phyloP scores from a whole-genome alignment of 2,113 vertebrate genomes.

The Burhinus bistriatus region DNA sequence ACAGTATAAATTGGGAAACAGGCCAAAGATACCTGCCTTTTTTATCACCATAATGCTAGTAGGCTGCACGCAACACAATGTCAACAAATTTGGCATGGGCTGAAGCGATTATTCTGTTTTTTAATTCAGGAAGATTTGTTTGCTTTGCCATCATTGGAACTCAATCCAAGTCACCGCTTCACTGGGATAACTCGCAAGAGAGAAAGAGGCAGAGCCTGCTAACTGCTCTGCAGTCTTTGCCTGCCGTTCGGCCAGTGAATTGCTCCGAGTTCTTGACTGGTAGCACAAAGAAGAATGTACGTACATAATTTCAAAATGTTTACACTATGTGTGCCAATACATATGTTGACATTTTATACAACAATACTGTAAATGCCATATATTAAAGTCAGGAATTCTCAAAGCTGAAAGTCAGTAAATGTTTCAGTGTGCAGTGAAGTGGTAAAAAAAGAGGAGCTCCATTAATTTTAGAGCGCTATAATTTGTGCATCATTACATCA shows the following conservation, averaged over 20 bases:
- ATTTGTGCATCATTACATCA: background rate
- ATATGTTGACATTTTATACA: background rate
- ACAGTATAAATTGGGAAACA: background rate
- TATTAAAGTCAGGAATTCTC: background rate
- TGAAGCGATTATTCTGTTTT: background rate
- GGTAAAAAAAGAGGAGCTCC: accelerated
- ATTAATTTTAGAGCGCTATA: accelerated
- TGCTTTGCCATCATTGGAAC: background rate
- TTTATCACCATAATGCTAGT: background rate
- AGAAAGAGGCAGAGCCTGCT: background rate
- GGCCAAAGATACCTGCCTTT: background rate
- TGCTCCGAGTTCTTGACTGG: background rate
- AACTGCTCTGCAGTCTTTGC: background rate
- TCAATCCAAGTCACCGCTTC: background rate
- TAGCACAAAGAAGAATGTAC: background rate
- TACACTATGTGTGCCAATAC: accelerated
- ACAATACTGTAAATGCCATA: background rate
- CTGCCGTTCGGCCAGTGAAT: background rate
- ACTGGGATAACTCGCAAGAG: background rate
- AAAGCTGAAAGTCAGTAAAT: background rate
- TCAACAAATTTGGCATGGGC: background rate
- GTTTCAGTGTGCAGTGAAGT: background rate
- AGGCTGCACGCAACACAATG: background rate
- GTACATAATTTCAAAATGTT: accelerated
- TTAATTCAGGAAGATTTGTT: background rate